Conservation (phyloP, 2,888 invertebrate species). For the Drosophila lutescens region DNA sequence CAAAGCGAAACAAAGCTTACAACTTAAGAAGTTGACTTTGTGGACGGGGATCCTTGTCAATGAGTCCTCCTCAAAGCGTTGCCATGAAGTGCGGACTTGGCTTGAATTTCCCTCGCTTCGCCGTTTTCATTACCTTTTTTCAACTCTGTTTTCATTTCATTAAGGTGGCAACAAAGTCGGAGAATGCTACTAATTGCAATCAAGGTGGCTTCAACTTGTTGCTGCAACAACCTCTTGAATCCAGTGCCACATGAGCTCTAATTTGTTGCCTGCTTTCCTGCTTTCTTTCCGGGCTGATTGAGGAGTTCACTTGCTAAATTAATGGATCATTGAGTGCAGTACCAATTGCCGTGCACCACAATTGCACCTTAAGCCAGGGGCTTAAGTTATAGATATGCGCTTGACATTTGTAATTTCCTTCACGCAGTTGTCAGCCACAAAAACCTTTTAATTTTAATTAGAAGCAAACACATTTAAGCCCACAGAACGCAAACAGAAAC, state of each 20-base stretch:
- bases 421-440: conserved; percentile 34
- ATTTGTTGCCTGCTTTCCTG: background rate
- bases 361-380: conserved; percentile 5
- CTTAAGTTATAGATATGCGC: conserved; percentile 19
- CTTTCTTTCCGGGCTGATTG: conserved; percentile 57
- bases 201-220: conserved; percentile 76
- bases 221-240: conserved; percentile 42
- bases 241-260: conserved; percentile 29
- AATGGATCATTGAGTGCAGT: conserved; percentile 47
- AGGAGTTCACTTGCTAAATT: conserved; percentile 53
- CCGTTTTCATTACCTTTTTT: conserved; percentile 22
- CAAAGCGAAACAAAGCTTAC: conserved; percentile 22
- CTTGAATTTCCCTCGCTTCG: conserved; percentile 28
- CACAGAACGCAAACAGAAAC: conserved; percentile 41
- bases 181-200: conserved; percentile 78
- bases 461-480: conserved; percentile 34
- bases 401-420: conserved; percentile 26
- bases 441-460: conserved; percentile 47
- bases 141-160: conserved; percentile 73
- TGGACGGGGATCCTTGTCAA: conserved; percentile 20
- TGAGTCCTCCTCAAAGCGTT: conserved; percentile 23
- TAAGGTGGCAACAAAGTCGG: conserved; percentile 71
- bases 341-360: conserved; percentile 19
- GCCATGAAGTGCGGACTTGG: conserved; percentile 26
- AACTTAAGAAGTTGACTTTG: conserved; percentile 30